Evolutionary conservation across 2,888 invertebrate species (phyloP).

Genomic region (Microplitis manilae): DNA sequence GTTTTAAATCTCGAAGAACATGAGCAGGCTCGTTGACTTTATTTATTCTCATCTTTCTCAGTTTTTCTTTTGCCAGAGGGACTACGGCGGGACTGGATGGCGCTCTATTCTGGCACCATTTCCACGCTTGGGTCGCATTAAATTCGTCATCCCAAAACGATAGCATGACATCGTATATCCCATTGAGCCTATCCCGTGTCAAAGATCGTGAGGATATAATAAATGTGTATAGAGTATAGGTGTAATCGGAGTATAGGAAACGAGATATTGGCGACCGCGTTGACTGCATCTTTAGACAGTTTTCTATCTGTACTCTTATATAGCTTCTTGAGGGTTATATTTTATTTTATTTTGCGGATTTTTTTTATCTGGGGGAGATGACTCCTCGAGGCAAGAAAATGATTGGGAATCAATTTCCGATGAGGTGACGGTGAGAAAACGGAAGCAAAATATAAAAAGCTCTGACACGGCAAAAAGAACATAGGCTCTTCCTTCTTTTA

Average conservation of each 20-base stretch:
- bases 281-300: constrained; percentile 13
- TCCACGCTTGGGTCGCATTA: not conserved
- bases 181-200: constrained; percentile 29
- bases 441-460: constrained; percentile 22
- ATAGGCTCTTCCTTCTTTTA: constrained; percentile 3
- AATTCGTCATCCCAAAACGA: constrained; percentile 15
- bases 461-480: constrained; percentile 28
- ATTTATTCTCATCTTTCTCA: not conserved
- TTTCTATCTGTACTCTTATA: not conserved
- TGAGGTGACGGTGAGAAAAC: constrained; percentile 25
- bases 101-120: not conserved
- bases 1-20: not conserved
- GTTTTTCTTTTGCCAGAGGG: not conserved
- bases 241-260: constrained; percentile 38
- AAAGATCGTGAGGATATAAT: constrained; percentile 35
- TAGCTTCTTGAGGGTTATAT: not conserved
- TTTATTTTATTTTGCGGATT: not conserved
- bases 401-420: constrained; percentile 47
- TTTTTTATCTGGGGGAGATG: not conserved
- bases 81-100: not conserved
- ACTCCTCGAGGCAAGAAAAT: constrained; percentile 26
- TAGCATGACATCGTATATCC: constrained; percentile 18
- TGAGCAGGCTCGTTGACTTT: not conserved
- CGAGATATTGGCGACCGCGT: constrained; percentile 26
- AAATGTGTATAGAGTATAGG: constrained; percentile 12